These are phyloP conservation scores for Tetramorium bicarinatum DNA, from an alignment of 2,888 invertebrate genomes.

Conservation along the genomic window DNA sequence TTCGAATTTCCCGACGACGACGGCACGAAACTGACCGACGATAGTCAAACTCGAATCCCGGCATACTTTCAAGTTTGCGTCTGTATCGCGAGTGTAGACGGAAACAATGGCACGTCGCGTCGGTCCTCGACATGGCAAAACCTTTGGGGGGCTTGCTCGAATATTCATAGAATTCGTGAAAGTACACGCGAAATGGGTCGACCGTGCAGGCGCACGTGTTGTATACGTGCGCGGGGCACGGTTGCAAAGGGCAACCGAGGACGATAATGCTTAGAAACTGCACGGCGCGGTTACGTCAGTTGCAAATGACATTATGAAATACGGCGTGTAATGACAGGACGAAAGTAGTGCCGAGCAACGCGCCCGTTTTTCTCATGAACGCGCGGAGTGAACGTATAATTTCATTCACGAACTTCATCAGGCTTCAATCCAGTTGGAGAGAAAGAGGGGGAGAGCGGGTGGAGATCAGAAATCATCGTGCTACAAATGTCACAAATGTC, in stretches of 20 bases:
- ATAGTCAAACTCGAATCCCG: slow-evolving; percentile 10
- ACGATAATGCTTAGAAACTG: slow-evolving; percentile 79
- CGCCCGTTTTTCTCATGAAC: slow-evolving; percentile 67
- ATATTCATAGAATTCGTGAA: slow-evolving; percentile 81
- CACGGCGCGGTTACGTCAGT: slow-evolving; percentile 81
- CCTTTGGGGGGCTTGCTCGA: slow-evolving; percentile 70
- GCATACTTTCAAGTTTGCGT: not conserved
- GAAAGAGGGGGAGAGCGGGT: no score
- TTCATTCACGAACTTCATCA: slow-evolving; percentile 68
- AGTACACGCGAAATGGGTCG: slow-evolving; percentile 68
- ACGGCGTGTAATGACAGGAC: slow-evolving; percentile 78
- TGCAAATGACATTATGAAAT: slow-evolving; percentile 84
- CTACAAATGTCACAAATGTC: slow-evolving; percentile 48
- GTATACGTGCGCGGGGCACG: slow-evolving; percentile 57
- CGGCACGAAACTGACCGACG: not conserved
- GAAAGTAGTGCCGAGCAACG: slow-evolving; percentile 74
- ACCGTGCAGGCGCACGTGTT: not conserved
- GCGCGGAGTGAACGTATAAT: slow-evolving; percentile 69
- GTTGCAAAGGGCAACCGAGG: slow-evolving; percentile 80
- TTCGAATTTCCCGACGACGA: not conserved
- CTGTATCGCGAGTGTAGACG: slow-evolving; percentile 46
- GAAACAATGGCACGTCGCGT: slow-evolving; percentile 57
- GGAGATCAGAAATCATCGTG: slow-evolving; percentile 17
- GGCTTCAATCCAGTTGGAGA: slow-evolving; percentile 40
- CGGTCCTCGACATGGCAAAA: slow-evolving; percentile 61